These are phyloP conservation scores for Galaxias olidus DNA, from an alignment of 2,797 vertebrate species.

Conservation along the genomic window DNA sequence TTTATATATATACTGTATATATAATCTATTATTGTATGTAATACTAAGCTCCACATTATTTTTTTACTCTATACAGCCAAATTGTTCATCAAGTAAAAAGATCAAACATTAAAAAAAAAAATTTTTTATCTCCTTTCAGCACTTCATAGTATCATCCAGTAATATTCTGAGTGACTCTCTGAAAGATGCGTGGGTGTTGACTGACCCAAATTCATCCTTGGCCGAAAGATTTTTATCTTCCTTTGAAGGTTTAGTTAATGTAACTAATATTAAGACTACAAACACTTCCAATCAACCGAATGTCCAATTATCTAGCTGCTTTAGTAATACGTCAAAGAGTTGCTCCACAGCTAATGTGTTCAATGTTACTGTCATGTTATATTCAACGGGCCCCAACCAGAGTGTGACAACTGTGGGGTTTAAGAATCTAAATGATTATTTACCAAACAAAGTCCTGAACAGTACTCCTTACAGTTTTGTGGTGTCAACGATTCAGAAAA, in stretches of 20 bases:
- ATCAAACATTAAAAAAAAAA: background rate
- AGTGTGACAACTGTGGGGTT: conserved; percentile 48
- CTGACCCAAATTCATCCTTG: rapidly evolving
- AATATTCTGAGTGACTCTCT: conserved; percentile 55
- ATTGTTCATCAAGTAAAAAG: too few species aligned
- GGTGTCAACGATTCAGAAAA: conserved; percentile 40
- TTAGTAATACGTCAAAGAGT: background rate
- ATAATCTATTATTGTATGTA: too few species aligned
- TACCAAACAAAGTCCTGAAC: rapidly evolving
- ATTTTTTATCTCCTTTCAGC: conserved; percentile 46
- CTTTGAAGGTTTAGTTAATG: conserved; percentile 40
- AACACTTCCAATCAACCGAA: conserved; percentile 5
- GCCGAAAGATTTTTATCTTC: conserved; percentile 43
- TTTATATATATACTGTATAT: too few species aligned
- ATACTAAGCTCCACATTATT: too few species aligned
- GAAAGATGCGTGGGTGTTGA: background rate
- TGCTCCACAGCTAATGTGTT: background rate
- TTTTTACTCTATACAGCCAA: too few species aligned
- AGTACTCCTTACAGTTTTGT: conserved; percentile 39
- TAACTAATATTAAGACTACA: background rate
- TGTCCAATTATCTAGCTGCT: conserved; percentile 31
- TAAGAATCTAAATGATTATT: conserved; percentile 27
- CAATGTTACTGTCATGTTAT: rapidly evolving
- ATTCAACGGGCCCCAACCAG: rapidly evolving
- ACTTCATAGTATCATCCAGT: conserved; percentile 61